Evolutionary conservation across 2,797 vertebrate genomes (phyloP).

Genomic region (Sciurus vulgaris): DNA sequence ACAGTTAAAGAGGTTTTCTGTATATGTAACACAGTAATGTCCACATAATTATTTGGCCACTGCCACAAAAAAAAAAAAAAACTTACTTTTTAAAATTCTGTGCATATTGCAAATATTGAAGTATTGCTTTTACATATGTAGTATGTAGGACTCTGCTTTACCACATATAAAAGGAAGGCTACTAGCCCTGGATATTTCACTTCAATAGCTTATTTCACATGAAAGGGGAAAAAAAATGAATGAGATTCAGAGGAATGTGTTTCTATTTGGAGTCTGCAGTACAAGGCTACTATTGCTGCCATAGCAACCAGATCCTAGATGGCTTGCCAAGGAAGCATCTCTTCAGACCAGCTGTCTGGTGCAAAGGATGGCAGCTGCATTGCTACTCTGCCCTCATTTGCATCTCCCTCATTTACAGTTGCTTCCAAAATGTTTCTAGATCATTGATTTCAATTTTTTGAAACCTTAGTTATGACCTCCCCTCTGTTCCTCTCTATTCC

Average conservation of each 20-base stretch:
- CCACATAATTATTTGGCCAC: not conserved
- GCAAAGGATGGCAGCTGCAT: not conserved
- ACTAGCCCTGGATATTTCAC: not conserved
- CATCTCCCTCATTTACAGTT: not conserved
- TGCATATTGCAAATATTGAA: not conserved
- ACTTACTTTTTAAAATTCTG: slow-evolving; percentile 30
- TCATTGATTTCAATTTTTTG: slow-evolving; percentile 11
- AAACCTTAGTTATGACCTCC: not conserved
- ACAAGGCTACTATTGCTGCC: slow-evolving; percentile 65
- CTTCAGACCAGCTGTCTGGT: not conserved
- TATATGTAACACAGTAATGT: not conserved
- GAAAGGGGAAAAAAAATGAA: not conserved
- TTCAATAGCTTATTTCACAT: slow-evolving; percentile 48
- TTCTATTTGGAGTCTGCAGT: slow-evolving; percentile 28
- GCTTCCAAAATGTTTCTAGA: slow-evolving; percentile 14
- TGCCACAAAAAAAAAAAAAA: slow-evolving; percentile 28
- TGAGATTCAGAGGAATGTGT: not conserved
- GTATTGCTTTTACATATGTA: not conserved
- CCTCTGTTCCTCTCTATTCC: not conserved
- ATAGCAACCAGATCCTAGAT: slow-evolving; percentile 75
- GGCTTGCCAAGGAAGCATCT: slow-evolving; percentile 57
- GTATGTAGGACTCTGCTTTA: slow-evolving; percentile 37
- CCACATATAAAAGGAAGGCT: not conserved
- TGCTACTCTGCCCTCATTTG: fast-evolving
- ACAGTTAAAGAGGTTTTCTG: not conserved